Percentiles rank a stretch among this genome's conserved stretches.
These are phyloP conservation scores for Tanypteryx hageni DNA, from an alignment of 2,888 invertebrate species.

Conservation along the genomic window DNA sequence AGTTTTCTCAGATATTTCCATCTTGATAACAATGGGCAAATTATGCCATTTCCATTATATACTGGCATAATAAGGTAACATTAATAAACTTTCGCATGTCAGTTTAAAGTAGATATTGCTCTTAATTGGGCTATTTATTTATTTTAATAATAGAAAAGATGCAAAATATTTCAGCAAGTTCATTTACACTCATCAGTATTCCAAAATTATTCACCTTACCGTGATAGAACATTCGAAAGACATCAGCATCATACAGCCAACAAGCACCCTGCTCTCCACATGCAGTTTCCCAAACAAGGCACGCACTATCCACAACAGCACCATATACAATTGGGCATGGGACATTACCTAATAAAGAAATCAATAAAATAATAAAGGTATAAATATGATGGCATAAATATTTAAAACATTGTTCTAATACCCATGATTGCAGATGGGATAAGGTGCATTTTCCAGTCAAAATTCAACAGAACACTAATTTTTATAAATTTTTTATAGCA, in stretches of 20 bases:
- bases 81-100: background rate
- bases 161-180: background rate
- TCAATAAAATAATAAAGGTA: background rate
- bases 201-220: conserved; percentile 77
- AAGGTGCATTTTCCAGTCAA: too few relatives aligned
- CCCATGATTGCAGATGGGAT: too few relatives aligned
- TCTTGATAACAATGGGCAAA: too few relatives aligned
- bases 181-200: background rate
- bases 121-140: background rate
- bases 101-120: background rate
- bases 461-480: too few relatives aligned
- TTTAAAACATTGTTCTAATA: background rate
- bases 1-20: too few relatives aligned
- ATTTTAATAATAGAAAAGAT: background rate
- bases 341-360: conserved; percentile 82
- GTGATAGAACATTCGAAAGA: conserved; percentile 89
- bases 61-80: background rate
- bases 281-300: conserved; percentile 89
- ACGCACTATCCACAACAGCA: conserved; percentile 93
- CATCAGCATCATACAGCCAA: conserved; percentile 90
- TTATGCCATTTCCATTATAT: background rate
- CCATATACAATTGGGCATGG: conserved; percentile 97
- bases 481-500: too few relatives aligned
- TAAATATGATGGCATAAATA: background rate
- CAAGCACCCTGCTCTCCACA: conserved; percentile 91